Conservation (phyloP, 2,888 invertebrate species). For the Hirtodrosophila duncani region DNA sequence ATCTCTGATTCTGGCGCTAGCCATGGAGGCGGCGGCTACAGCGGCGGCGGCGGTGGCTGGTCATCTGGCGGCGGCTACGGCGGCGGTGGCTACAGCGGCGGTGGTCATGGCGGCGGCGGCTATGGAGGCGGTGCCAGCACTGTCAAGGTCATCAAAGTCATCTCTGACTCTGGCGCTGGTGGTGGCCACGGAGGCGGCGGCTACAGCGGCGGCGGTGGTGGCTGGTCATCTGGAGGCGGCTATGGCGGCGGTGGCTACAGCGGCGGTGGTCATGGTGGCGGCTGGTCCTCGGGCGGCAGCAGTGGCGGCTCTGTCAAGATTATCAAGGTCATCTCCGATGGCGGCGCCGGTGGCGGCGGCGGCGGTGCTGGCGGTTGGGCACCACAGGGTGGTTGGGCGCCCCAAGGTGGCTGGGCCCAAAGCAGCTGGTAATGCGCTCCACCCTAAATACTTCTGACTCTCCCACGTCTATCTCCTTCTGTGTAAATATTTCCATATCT, state of each 20-base stretch:
- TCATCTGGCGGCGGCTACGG: constrained; percentile 2
- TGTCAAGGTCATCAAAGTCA: constrained; percentile 16
- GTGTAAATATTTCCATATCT: no score
- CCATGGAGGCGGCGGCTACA: constrained; percentile 24
- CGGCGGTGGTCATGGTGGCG: neutral
- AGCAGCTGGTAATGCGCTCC: constrained; percentile 59
- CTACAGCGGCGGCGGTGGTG: constrained; percentile 6
- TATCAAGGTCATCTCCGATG: constrained; percentile 32
- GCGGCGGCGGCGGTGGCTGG: constrained; percentile 10
- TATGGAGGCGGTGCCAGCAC: constrained; percentile 7
- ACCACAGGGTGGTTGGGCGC: constrained; percentile 46
- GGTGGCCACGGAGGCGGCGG: constrained; percentile 28
- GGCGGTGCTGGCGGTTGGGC: constrained; percentile 36
- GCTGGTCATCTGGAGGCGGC: constrained; percentile 1
- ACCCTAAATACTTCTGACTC: no score
- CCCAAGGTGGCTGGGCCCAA: constrained; percentile 50
- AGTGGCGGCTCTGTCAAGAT: constrained; percentile 27
- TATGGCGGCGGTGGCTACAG: constrained; percentile 8
- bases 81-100: constrained; percentile 14
- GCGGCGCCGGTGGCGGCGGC: constrained; percentile 19
- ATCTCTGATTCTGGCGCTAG: constrained; percentile 31
- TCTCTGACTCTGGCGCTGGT: constrained; percentile 14
- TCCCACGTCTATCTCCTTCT: no score
- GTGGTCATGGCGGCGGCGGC: constrained; percentile 22
- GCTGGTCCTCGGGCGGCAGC: constrained; percentile 17